Evolutionary conservation across 30 jellyfish, hydroid and myxozoan species (phyloP).

Genomic region (Rhopilema esculentum): DNA sequence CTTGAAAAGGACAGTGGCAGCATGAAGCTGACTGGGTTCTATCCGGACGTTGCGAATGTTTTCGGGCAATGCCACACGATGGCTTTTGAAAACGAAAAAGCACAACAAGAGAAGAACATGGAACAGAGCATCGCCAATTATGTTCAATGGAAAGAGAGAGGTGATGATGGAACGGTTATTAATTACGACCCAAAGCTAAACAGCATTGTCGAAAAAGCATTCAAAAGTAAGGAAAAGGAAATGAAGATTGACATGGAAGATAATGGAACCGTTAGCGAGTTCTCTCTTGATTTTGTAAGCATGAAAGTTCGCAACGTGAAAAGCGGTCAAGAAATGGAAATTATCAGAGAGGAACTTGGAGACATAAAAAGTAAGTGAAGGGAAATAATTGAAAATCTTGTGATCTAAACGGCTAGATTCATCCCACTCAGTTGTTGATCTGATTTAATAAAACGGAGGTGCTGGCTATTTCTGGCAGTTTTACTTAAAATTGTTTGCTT

Average conservation of each 20-base stretch:
- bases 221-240: neutral
- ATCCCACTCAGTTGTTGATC: too few species aligned
- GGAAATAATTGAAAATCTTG: neutral
- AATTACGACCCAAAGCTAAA: constrained; percentile 30
- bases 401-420: too few species aligned
- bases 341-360: constrained; percentile 33
- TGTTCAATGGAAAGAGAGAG: constrained; percentile 51
- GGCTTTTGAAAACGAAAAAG: neutral
- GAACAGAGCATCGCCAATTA: constrained; percentile 15
- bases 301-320: constrained; percentile 1
- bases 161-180: neutral
- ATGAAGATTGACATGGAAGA: constrained; percentile 5
- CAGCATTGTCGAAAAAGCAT: constrained; percentile 10
- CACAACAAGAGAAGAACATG: constrained; percentile 2
- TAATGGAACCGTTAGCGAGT: neutral
- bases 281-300: neutral
- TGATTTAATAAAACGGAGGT: too few species aligned
- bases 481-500: too few species aligned
- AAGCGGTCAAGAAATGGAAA: neutral
- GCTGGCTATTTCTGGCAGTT: too few species aligned
- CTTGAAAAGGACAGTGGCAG: constrained; percentile 18
- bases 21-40: constrained; percentile 14
- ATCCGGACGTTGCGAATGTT: constrained; percentile 1
- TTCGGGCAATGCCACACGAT: neutral
- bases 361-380: neutral